Base-by-base conservation (phyloP, 2,888 invertebrate genomes). In the Sinopyrophorus schimmeli region DNA sequence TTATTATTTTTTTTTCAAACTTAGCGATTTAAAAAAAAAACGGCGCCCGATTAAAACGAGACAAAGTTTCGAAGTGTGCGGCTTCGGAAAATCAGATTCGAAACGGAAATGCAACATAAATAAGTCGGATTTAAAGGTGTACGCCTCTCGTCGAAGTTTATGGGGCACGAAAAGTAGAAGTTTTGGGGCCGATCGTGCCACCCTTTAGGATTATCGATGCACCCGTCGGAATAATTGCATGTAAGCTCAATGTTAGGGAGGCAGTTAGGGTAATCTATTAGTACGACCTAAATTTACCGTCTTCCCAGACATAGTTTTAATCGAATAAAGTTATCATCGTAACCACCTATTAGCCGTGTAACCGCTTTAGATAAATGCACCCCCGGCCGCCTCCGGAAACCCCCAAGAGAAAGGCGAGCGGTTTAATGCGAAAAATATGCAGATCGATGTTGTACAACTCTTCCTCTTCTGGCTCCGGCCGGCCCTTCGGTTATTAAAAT, bases 221-320 rank as follows among this genome's bases (percentile, higher is more conserved):
- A 38, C 32, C 42, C 35, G 35, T 40, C 46, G 35, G 44, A 46
- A 50, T 50, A 50, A 50, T 50, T 50, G 50, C 50, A 46, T 50
- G 46, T 46, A 50, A 50, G 50, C 31, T 34, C 46, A 24, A 31
- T 40, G 46, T 40, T 50, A 46, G 34, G 39, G 9, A 31, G 28
- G 38, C 21, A 46, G 27, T 42, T 50, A 23, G 23, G 30, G 40
- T 35, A 34, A 48, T 48, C 35, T 48, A 48, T 47, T 42, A 41
- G 31, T 31, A 46, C 35, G 46, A 50, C 50, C 42, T 28, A 48
- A 30, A 42, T 48, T 35, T 30, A 6, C n/a, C 21, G 28, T 48
- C 28, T 40, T 20, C 42, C 17, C 18, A 23, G 17, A 35, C 24
- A 37, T 42, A 35, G 24, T 21, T 42, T 15, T 42, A 48, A 31